These are phyloP conservation scores for Pogonocichla stellata DNA, from an alignment of 2,113 vertebrate species.

Conservation along the genomic window DNA sequence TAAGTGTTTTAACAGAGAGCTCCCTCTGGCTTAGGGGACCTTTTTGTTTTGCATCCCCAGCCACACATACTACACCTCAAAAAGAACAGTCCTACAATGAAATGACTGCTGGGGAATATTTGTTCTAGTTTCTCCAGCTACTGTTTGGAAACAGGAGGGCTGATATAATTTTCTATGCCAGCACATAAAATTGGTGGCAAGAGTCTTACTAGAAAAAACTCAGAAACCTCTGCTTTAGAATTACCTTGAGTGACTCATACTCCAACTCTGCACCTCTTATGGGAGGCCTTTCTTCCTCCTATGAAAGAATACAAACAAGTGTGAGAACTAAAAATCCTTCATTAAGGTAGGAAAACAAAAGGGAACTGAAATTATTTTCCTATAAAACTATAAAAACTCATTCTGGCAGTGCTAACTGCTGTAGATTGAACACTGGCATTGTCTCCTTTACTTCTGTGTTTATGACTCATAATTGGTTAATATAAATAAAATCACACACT, in stretches of 20 bases:
- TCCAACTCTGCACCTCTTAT: constrained; percentile 93
- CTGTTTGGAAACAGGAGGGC: background rate
- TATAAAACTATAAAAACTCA: background rate
- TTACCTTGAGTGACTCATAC: constrained; percentile 97
- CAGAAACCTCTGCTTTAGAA: background rate
- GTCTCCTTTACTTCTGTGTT: background rate
- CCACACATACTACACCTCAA: background rate
- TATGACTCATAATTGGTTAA: background rate
- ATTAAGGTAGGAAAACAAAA: background rate
- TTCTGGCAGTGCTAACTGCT: background rate
- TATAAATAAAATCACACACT: background rate
- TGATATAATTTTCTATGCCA: background rate
- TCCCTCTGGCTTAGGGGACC: background rate
- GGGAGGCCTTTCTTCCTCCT: constrained; percentile 91
- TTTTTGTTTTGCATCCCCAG: background rate
- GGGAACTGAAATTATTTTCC: background rate
- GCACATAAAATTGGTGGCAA: background rate
- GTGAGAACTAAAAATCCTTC: background rate
- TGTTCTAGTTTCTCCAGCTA: background rate
- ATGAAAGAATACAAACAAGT: constrained; percentile 3
- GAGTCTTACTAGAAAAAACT: background rate
- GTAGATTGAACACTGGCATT: background rate
- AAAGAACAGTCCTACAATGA: background rate
- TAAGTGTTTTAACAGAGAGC: background rate
- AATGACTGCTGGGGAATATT: background rate